These are phyloP conservation scores for Keiferia lycopersicella DNA, from an alignment of 2,888 invertebrate genomes.

Conservation along the genomic window DNA sequence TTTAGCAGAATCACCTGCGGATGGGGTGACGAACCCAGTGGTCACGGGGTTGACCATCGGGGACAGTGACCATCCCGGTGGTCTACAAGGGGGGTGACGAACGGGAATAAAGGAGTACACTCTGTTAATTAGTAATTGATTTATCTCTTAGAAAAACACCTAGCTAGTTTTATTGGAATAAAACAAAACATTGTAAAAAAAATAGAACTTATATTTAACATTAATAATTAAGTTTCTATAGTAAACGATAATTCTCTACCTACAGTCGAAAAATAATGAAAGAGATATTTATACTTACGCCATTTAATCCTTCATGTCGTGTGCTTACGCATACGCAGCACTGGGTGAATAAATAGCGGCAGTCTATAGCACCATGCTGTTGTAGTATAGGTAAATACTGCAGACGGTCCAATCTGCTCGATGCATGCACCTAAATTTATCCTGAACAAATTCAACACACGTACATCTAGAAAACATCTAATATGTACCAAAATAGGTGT, in stretches of 20 bases:
- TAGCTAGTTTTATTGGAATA: too few species aligned
- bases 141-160: neutral
- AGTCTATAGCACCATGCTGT: conserved; percentile 29
- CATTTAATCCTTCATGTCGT: conserved; percentile 29
- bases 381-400: conserved; percentile 20
- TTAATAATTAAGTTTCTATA: too few species aligned
- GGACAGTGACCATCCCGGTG: too few species aligned
- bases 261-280: too few species aligned
- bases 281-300: neutral
- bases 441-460: conserved; percentile 15
- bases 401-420: conserved; percentile 21
- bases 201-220: too few species aligned
- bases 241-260: too few species aligned
- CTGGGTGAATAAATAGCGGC: conserved; percentile 41
- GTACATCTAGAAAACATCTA: neutral
- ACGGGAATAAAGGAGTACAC: too few species aligned
- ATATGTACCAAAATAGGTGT: conserved; percentile 2
- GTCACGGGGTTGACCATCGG: too few species aligned
- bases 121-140: neutral
- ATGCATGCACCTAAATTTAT: conserved; percentile 26
- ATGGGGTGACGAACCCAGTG: too few species aligned
- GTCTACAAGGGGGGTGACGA: too few species aligned
- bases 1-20: too few species aligned
- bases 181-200: too few species aligned
- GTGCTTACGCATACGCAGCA: conserved; percentile 38